Evolutionary conservation across 2,797 vertebrate species (phyloP).

Genomic region (Pseudochirops corinnae): DNA sequence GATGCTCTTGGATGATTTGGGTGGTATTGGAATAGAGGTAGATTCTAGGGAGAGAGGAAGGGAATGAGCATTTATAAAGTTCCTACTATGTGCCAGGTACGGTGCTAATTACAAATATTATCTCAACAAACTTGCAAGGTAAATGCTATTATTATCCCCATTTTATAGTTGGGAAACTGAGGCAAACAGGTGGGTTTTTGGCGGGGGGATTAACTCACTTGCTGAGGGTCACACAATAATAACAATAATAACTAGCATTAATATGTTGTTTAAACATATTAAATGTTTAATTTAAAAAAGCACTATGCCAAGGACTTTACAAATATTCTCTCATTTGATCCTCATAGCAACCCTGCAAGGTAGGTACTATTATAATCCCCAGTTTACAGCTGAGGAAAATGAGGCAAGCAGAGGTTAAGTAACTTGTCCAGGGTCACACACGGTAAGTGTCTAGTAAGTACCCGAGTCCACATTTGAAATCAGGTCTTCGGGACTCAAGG

Average conservation of each 20-base stretch:
- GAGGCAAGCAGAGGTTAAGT: neutral
- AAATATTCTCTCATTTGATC: neutral
- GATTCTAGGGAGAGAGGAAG: neutral
- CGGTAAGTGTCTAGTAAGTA: neutral
- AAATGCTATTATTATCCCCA: neutral
- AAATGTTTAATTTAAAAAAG: too few species aligned
- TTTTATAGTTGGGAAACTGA: neutral
- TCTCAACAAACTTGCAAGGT: neutral
- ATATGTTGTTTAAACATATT: neutral
- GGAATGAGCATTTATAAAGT: neutral
- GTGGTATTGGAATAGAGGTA: neutral
- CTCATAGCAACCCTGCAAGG: too few species aligned
- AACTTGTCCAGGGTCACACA: neutral
- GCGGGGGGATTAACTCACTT: neutral
- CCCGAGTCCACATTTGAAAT: neutral
- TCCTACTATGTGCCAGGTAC: neutral
- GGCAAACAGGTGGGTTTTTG: neutral
- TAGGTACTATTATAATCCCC: too few species aligned
- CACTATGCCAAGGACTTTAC: neutral
- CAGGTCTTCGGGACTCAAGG: neutral
- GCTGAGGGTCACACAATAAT: neutral
- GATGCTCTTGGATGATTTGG: neutral
- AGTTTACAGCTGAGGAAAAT: neutral
- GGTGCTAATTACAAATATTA: neutral
- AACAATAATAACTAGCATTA: neutral